Evolutionary conservation across 2,113 vertebrate genomes (phyloP), one percentile per base, ranked within the genome.

Genomic region (Zosterops borbonicus): DNA sequence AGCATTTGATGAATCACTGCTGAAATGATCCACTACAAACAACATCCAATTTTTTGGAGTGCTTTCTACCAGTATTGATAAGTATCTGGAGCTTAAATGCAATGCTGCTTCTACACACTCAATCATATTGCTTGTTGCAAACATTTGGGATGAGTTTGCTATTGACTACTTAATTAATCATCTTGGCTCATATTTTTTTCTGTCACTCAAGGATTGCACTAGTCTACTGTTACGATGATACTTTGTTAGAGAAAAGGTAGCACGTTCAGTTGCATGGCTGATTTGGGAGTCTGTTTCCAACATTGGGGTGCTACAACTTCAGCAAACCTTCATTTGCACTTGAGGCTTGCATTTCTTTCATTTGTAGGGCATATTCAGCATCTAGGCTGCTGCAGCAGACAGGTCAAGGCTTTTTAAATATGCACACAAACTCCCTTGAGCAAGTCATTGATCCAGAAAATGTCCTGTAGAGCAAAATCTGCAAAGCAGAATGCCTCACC

Each of bases 21-120:
- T 97, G 94, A 97, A 97, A 92, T 65, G 83, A 97, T 97, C 96
- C 87, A 92, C 95, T 94, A 87, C 92, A 97, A 94, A 96, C 47
- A 84, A 95, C 89, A 95, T 83, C 50, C 49, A 88, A 95, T 95
- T 95, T 90, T 94, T 97, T 80, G 50, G 93, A 78, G 81, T 95
- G 93, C 85, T 91, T 97, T 96, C 88, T 94, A 93, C 91, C 85
- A 74, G 58, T 96, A 96, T 93, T 93, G 97, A 95, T 94, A 95
- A 96, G 53, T 97, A 95, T 86, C 88, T 95, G 70, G 70, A 56
- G 56, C 88, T 96, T 80, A 92, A 96, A 91, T 83, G 87, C 87
- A 67, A 50, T 90, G 65, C 58, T 71, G 62, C 79, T 79, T 96
- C 75, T 90, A 78, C 67, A 19, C 65, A 67, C 91, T 93, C 89